These are phyloP conservation scores for Scaeva pyrastri DNA, from an alignment of 2,888 invertebrate species.

Conservation along the genomic window DNA sequence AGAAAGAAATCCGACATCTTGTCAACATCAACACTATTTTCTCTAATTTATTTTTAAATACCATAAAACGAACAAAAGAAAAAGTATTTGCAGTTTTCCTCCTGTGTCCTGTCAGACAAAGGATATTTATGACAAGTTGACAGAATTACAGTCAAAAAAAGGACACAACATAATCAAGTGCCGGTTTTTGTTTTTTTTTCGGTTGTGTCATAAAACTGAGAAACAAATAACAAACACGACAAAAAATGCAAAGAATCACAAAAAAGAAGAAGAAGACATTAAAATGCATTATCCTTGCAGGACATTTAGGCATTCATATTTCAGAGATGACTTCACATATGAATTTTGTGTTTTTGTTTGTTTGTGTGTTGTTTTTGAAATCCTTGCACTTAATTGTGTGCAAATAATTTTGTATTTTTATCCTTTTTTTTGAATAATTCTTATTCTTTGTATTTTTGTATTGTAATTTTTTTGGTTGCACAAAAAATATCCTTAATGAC, in stretches of 20 bases:
- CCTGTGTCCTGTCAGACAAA: slow-evolving; percentile 1
- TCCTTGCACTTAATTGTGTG: slow-evolving; percentile 75
- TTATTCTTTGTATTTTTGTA: slow-evolving; percentile 5
- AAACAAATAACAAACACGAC: background rate
- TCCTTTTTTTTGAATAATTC: slow-evolving; percentile 14
- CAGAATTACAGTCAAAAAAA: slow-evolving; percentile 56
- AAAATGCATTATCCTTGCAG: slow-evolving; percentile 71
- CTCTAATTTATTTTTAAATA: slow-evolving; percentile 4
- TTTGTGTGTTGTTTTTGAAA: slow-evolving; percentile 22
- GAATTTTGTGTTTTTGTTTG: slow-evolving; percentile 34
- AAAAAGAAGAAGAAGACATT: slow-evolving; percentile 32
- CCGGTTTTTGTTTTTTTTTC: background rate
- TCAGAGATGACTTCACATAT: slow-evolving; percentile 69
- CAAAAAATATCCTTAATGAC: slow-evolving; percentile 71
- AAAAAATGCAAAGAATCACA: slow-evolving; percentile 35
- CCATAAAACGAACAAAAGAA: background rate
- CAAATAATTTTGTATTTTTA: slow-evolving; percentile 63
- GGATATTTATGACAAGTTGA: slow-evolving; percentile 60
- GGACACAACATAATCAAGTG: slow-evolving; percentile 63
- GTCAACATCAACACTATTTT: background rate
- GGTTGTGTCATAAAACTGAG: background rate
- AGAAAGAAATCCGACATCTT: slow-evolving; percentile 13
- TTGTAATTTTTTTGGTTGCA: slow-evolving; percentile 47
- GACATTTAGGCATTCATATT: slow-evolving; percentile 56
- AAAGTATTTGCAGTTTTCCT: slow-evolving; percentile 5